Conservation (phyloP, 2,113 vertebrate species). For the Salvelinus alpinus region DNA sequence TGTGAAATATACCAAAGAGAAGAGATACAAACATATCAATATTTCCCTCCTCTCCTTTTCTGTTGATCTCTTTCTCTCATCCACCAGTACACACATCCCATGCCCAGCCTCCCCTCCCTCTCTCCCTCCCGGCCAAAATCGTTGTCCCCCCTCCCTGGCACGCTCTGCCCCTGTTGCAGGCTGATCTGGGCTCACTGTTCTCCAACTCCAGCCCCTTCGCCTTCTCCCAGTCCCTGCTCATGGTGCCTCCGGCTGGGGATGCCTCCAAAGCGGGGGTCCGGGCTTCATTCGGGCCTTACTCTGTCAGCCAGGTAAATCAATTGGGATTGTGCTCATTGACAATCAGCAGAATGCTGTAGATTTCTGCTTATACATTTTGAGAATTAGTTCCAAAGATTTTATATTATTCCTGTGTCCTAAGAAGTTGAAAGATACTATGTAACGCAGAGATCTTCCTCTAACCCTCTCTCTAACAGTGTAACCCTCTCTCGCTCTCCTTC, state of each 20-base stretch:
- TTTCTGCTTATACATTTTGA: too few species aligned
- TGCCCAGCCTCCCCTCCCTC: slow-evolving; percentile 51
- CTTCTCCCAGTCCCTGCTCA: slow-evolving; percentile 62
- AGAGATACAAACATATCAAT: background rate
- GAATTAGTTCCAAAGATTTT: too few species aligned
- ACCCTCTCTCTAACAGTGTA: background rate
- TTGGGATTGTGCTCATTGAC: too few species aligned
- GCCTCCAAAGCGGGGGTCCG: slow-evolving; percentile 44
- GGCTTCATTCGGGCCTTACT: slow-evolving; percentile 70
- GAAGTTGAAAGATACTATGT: background rate
- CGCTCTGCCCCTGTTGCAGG: slow-evolving; percentile 65
- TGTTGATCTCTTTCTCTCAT: background rate
- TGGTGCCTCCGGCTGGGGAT: slow-evolving; percentile 45
- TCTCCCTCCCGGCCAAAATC: slow-evolving; percentile 64
- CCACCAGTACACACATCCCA: slow-evolving; percentile 43
- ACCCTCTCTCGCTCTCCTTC: slow-evolving; percentile 58
- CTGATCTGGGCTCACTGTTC: slow-evolving; percentile 63
- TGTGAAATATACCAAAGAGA: background rate
- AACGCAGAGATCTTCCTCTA: background rate
- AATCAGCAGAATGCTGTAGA: too few species aligned
- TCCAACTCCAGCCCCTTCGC: slow-evolving; percentile 73
- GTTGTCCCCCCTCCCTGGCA: slow-evolving; percentile 55
- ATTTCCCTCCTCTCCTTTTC: background rate
- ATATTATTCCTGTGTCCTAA: too few species aligned
- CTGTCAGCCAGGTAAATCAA: slow-evolving; percentile 64